Base-by-base conservation (phyloP, 1,140 invertebrate genomes). In the Prorops nasuta region DNA sequence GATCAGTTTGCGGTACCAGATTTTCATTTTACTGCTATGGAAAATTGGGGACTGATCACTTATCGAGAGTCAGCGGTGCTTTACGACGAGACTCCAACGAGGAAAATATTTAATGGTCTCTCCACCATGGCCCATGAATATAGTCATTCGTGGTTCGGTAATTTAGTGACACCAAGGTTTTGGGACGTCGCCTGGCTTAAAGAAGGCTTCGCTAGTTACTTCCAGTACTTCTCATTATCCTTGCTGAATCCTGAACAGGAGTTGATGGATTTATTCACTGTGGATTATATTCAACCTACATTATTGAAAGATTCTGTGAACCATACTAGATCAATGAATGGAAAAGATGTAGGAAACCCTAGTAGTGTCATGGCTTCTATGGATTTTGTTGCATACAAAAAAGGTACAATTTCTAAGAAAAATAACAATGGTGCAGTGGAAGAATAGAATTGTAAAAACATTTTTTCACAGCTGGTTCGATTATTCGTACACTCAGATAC, bases 101-200 rank as follows among this genome's bases (percentile, higher is more conserved):
- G 65, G 8, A 78, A 80, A 35, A 83, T 86, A 60, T 79, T 86
- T 36, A 67, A 74, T 6, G 84, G 90, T 6, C 83, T 88, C 0
- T 80, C 67, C 7, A 82, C 84, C 3, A 79, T 94, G 20, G 83
- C 86, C 0, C 92, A 95, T 66, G 92, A 95, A 71, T 67, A 94
- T 8, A 86, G 88, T 0, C 92, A 94, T 76, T 85, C 86, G 54
- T 90, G 87, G 87, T 90, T 90, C 63, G 88, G 88, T 7, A 89
- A 91, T 69, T 71, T 90, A 2, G 88, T 90, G 3, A 90, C 88
- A 1, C 87, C 86, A 57, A 71, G 75, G 48, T 88, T 85, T 80
- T 90, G 86, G 86, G 81, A 83, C 34, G 86, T 91, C 63, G 76
- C 91, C 0, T 92, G 90, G 89, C 72, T 93, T 3, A 92, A 91